Conservation (phyloP, 2,113 vertebrate species). For the Phalacrocorax brasilianus region DNA sequence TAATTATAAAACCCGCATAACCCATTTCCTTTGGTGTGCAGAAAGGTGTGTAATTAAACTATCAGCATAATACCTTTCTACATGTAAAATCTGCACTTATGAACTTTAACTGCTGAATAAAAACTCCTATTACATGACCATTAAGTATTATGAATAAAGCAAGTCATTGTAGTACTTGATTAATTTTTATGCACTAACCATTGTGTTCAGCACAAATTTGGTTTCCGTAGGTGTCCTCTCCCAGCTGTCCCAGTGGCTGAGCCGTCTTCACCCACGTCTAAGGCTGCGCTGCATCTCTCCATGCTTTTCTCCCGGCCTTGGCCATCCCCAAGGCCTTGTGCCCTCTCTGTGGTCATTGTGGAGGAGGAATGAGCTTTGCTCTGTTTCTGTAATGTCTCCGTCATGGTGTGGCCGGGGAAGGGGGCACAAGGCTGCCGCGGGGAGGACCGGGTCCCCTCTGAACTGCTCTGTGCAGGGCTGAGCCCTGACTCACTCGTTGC, state of each 20-base stretch:
- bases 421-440: not conserved
- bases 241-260: not conserved
- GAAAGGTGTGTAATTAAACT: constrained; percentile 88
- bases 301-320: not conserved
- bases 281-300: not conserved
- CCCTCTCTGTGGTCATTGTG: accelerated
- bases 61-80: constrained; percentile 81
- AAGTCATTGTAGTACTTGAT: constrained; percentile 82
- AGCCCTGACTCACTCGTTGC: not conserved
- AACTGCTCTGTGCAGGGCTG: not conserved
- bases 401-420: accelerated
- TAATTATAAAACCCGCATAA: constrained; percentile 80
- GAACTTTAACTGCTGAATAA: constrained; percentile 88
- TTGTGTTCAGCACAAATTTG: constrained; percentile 68
- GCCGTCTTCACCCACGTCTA: not conserved
- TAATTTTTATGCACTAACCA: constrained; percentile 84
- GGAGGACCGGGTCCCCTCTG: not conserved
- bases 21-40: constrained; percentile 84
- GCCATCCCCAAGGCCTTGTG: not conserved
- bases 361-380: not conserved
- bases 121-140: constrained; percentile 88
- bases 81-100: constrained; percentile 82
- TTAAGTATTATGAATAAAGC: constrained; percentile 86
- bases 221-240: constrained; percentile 25
- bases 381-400: no score